Percentiles rank a stretch among this genome's conserved stretches.
Evolutionary conservation across 2,797 vertebrate species (phyloP).

Genomic region (Gymnoscopelus microlampas): DNA sequence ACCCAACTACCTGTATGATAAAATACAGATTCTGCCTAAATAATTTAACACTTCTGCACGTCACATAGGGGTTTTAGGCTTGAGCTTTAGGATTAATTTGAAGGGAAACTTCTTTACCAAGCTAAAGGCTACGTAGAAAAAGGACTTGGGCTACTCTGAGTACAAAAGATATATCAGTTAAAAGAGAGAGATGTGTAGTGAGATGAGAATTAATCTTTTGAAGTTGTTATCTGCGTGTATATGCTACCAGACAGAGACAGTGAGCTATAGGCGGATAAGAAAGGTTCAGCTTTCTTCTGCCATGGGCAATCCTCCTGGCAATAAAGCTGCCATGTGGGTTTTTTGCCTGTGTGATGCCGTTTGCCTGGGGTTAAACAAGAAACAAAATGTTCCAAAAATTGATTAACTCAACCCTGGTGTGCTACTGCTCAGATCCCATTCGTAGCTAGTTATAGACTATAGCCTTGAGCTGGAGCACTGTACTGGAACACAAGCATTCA

Average conservation of each 20-base stretch:
- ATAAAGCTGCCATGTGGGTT: conserved; percentile 68
- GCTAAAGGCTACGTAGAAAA: conserved; percentile 75
- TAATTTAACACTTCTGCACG: conserved; percentile 70
- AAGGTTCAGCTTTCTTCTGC: conserved; percentile 72
- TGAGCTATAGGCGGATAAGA: conserved; percentile 68
- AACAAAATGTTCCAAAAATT: conserved; percentile 78
- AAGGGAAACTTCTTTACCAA: conserved; percentile 69
- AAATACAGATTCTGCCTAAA: conserved; percentile 73
- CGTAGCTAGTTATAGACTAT: conserved; percentile 65
- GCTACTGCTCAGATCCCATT: conserved; percentile 65
- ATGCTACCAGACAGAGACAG: conserved; percentile 61
- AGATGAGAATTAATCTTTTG: conserved; percentile 80
- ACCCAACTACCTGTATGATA: conserved; percentile 53
- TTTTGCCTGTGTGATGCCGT: conserved; percentile 64
- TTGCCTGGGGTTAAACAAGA: conserved; percentile 70
- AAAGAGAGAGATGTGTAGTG: conserved; percentile 60
- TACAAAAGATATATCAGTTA: conserved; percentile 60
- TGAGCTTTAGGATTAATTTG: conserved; percentile 71
- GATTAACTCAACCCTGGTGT: conserved; percentile 75
- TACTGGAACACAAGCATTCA: conserved; percentile 50
- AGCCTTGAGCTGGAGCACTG: conserved; percentile 59
- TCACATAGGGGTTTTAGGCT: conserved; percentile 63
- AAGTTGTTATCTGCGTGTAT: conserved; percentile 79
- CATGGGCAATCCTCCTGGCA: conserved; percentile 78
- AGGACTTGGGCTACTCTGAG: conserved; percentile 57